Evolutionary conservation across 2,113 vertebrate genomes (phyloP).

Genomic region (Eonycteris spelaea): DNA sequence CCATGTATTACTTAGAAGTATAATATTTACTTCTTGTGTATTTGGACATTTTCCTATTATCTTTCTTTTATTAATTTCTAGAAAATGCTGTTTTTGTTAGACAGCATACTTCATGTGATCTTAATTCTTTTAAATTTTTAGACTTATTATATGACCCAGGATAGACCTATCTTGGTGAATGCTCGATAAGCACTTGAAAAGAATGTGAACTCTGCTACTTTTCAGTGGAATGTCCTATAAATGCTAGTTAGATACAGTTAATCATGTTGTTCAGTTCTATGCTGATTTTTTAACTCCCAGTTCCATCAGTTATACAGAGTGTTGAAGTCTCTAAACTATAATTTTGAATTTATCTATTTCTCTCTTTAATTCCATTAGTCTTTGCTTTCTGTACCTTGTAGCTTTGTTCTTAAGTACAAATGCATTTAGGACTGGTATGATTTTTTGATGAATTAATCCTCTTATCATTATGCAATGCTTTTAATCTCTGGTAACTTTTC

Average conservation of each 20-base stretch:
- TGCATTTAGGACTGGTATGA: background rate
- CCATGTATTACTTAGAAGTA: background rate
- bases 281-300: background rate
- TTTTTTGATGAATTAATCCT: background rate
- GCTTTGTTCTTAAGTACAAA: background rate
- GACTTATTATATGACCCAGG: background rate
- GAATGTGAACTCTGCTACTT: background rate
- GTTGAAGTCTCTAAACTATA: background rate
- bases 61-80: background rate
- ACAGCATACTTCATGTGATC: background rate
- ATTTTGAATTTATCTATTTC: background rate
- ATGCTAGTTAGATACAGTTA: background rate
- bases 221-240: background rate
- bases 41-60: background rate
- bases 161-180: background rate
- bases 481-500: background rate
- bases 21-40: background rate
- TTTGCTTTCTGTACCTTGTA: background rate
- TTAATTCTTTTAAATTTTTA: background rate
- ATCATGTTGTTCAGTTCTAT: background rate
- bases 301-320: background rate
- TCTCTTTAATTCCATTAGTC: background rate
- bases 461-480: background rate
- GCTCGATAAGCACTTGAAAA: background rate
- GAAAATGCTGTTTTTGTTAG: background rate